Base-by-base conservation (phyloP, 2,797 vertebrate genomes). In the Chloroceryle inda region DNA sequence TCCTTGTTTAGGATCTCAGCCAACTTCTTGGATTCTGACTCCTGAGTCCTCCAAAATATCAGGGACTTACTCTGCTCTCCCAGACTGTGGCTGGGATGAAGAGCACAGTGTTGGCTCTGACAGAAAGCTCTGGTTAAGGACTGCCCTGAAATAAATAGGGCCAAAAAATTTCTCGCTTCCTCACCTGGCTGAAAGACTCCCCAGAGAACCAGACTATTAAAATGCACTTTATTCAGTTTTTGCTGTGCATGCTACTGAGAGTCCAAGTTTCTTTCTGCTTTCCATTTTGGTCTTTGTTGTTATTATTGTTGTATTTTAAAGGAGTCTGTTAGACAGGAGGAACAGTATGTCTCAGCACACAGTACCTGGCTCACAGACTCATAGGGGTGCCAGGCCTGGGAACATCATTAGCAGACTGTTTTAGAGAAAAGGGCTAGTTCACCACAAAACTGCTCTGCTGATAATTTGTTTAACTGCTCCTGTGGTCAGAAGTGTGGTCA, bases 401-500 rank as follows among this genome's bases (percentile, higher is more conserved):
- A 95, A 95, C 0, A 1, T n/a, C 80, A 92, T 96, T 88, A 92
- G 73, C 75, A 58, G 63, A 21, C 63, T 77, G 89, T 94, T 94
- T 97, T 90, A 89, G 78, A 82, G 79, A 94, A 96, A 95, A 95
- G 58, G n/a, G 64, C 78, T 88, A 84, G 79, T 93, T 95, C 93
- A 93, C 96, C 96, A 96, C 94, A 97, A 80, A 96, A 96, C 75
- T 40, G 40, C 86, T 88, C 82, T 80, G 93, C 89, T 93, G 95
- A 90, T 96, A 96, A 97, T 97, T 97, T 97, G 92, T 95, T 97
- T 96, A 97, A 92, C 91, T 95, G 88, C 92, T 96, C 77, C 74
- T 6, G 45, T 92, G 96, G 94, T 94, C 81, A 87, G 83, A 94
- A 96, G 89, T 95, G 96, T 91, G 90, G 95, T 97, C 85, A 95